Evolutionary conservation across 1,140 invertebrate genomes (phyloP).

Genomic region (Zaprionus davidi): DNA sequence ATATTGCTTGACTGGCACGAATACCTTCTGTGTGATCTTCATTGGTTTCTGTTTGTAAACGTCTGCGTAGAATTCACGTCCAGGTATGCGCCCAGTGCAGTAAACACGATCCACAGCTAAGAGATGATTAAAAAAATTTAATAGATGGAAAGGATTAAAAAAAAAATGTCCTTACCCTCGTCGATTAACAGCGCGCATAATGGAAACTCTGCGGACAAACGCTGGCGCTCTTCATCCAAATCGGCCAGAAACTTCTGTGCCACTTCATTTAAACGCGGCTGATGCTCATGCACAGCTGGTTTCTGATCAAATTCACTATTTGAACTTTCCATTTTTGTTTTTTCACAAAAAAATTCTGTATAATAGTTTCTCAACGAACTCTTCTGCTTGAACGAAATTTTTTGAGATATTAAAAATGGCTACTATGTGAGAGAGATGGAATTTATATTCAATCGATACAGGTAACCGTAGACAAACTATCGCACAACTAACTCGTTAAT

Average conservation of each 20-base stretch:
- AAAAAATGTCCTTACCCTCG: constrained; percentile 52
- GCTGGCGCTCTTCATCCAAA: constrained; percentile 72
- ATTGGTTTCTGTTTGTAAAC: constrained; percentile 88
- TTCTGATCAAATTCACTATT: constrained; percentile 60
- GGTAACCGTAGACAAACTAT: not conserved
- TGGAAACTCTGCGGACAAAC: constrained; percentile 67
- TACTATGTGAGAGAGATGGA: constrained; percentile 3
- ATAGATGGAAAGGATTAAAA: not conserved
- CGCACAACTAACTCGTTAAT: not conserved
- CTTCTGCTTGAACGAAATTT: constrained; percentile 15
- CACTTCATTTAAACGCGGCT: constrained; percentile 75
- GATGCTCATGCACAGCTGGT: constrained; percentile 58
- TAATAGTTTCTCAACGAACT: constrained; percentile 38
- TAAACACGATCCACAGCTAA: constrained; percentile 73
- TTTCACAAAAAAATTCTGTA: constrained; percentile 56
- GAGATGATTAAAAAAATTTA: not conserved
- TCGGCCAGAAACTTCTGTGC: constrained; percentile 76
- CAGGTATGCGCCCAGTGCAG: constrained; percentile 76
- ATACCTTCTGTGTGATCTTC: constrained; percentile 91
- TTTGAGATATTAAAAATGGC: constrained; percentile 11
- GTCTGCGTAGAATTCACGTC: constrained; percentile 78
- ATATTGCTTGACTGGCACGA: constrained; percentile 92
- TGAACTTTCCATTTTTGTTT: constrained; percentile 52
- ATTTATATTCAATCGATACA: constrained; percentile 4
- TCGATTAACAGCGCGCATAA: constrained; percentile 69